Percentiles rank a stretch among this genome's conserved stretches.
These are phyloP conservation scores for Spinus pinus DNA, from an alignment of 2,797 vertebrate genomes.

Conservation along the genomic window DNA sequence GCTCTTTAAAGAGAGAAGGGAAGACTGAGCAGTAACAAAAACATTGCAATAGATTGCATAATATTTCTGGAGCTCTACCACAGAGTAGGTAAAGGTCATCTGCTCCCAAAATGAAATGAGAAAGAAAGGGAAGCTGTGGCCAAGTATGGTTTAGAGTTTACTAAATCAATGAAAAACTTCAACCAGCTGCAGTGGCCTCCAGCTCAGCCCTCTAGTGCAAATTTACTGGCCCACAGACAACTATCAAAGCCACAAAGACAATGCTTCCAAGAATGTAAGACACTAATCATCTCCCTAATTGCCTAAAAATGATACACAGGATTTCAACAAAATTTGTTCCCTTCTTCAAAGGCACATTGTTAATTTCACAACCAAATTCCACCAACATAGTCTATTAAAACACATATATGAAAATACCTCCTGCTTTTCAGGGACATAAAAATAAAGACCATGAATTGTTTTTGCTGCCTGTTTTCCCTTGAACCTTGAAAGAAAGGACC, in stretches of 20 bases:
- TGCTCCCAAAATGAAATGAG: background rate
- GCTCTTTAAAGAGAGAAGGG: background rate
- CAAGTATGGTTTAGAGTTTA: background rate
- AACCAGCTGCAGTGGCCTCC: background rate
- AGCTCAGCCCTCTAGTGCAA: background rate
- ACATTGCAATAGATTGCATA: background rate
- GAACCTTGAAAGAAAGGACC: background rate
- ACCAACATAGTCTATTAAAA: background rate
- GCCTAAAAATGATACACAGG: background rate
- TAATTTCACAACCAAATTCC: constrained; percentile 3
- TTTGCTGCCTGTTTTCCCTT: background rate
- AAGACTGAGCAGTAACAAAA: background rate
- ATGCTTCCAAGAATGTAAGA: background rate
- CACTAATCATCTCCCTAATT: background rate
- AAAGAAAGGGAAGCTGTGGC: background rate
- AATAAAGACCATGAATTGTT: background rate
- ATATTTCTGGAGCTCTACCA: background rate
- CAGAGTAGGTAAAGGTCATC: constrained; percentile 13
- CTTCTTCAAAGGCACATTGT: background rate
- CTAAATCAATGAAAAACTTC: constrained; percentile 10
- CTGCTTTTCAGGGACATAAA: background rate
- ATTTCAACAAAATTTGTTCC: background rate
- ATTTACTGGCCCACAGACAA: background rate
- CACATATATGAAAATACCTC: background rate
- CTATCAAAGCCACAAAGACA: background rate